phyloP scores from a whole-genome alignment of 2,113 vertebrate genomes.

The Parotia lawesii region DNA sequence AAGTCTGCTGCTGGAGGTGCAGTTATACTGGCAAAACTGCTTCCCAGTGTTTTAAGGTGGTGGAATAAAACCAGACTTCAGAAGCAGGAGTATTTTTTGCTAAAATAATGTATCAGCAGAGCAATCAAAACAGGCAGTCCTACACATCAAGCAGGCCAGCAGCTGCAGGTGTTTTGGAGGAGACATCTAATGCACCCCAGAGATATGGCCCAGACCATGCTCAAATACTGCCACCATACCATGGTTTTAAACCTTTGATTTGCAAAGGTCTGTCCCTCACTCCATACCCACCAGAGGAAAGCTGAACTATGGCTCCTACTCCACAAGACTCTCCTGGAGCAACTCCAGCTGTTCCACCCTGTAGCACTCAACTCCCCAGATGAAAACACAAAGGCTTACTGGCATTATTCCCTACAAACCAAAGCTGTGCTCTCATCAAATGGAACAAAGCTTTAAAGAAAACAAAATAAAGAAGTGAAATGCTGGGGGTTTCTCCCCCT shows the following conservation, averaged over 20 bases:
- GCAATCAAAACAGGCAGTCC: neutral
- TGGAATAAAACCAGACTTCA: neutral
- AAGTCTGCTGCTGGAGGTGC: neutral
- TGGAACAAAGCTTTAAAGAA: neutral
- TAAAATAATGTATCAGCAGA: neutral
- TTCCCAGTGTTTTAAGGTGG: neutral
- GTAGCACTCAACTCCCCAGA: neutral
- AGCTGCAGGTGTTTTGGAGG: neutral
- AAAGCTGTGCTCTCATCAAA: neutral
- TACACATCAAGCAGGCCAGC: neutral
- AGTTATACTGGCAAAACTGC: slow-evolving; percentile 42
- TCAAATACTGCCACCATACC: neutral
- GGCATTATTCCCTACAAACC: neutral
- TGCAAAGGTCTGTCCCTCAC: neutral
- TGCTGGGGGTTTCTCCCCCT: rapidly evolving
- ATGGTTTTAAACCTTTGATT: neutral
- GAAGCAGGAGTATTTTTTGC: neutral
- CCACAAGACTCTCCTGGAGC: neutral
- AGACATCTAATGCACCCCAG: neutral
- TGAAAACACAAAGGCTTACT: neutral
- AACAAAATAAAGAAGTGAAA: neutral
- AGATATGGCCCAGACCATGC: neutral
- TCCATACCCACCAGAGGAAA: neutral
- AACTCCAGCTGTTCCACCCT: neutral
- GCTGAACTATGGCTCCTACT: neutral